Conservation (phyloP, 2,888 invertebrate genomes). For the Clanis bilineata region DNA sequence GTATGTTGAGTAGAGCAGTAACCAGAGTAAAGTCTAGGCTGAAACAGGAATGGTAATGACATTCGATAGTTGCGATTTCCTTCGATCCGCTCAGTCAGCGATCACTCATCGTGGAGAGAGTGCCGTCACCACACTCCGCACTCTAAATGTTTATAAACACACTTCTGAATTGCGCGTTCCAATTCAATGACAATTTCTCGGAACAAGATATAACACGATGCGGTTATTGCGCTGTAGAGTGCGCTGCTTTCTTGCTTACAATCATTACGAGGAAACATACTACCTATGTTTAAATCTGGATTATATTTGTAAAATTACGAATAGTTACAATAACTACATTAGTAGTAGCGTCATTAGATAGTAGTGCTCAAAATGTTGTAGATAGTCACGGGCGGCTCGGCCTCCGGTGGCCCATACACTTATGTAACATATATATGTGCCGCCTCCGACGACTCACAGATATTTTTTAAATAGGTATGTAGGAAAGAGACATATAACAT, state of each 20-base stretch:
- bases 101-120: conserved; percentile 30
- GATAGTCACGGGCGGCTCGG: too few relatives aligned
- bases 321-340: background rate
- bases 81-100: conserved; percentile 31
- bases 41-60: conserved; percentile 42
- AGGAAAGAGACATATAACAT: too few relatives aligned
- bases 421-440: too few relatives aligned
- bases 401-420: too few relatives aligned
- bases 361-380: too few relatives aligned
- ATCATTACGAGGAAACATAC: background rate
- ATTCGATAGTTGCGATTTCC: conserved; percentile 41
- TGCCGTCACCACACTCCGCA: conserved; percentile 22
- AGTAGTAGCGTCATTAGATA: too few relatives aligned
- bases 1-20: background rate
- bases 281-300: background rate
- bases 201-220: conserved; percentile 24
- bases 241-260: background rate
- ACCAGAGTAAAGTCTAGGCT: conserved; percentile 7
- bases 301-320: background rate
- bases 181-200: conserved; percentile 43
- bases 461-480: too few relatives aligned
- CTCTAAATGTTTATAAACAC: conserved; percentile 58
- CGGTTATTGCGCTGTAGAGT: background rate
- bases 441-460: background rate
- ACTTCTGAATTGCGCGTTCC: conserved; percentile 43